Evolutionary conservation across 2,113 vertebrate species (phyloP), one percentile per base, ranked within the genome.

Genomic region (Mionectes macconnelli): DNA sequence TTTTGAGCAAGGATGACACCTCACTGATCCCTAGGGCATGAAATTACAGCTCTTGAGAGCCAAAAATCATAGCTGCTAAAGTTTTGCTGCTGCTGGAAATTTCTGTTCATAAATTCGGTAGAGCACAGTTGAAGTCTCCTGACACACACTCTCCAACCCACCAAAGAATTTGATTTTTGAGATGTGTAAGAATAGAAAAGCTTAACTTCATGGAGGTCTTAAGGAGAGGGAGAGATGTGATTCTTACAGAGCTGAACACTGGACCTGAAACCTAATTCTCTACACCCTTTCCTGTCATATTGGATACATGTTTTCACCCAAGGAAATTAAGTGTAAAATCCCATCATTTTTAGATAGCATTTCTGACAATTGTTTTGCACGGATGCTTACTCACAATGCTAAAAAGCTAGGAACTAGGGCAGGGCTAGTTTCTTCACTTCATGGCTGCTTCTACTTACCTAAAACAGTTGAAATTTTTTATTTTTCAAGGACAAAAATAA

Each of bases 271-370:
- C 9, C 8, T 68, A 76, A 76, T 62, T 79, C 50, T 15, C 92
- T 67, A n/a, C 66, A 68, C 5, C 19, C 10, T 82, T 89, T 75
- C 35, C 11, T 78, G 63, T 81, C 77, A 52, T 40, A 33, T 59
- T 80, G 52, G 22, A 73, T 40, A 37, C 0, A 5, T 72, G 28
- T 83, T 93, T 91, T 52, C n/a, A 70, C 1, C 2, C 27, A 80
- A 49, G 12, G 23, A 96, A 97, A 94, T 75, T 60, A 85, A 47
- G 23, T 35, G 31, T 39, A 85, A 93, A 96, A 80, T 70, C 14
- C 9, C 40, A 33, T 42, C 10, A 59, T 53, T 77, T 92, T 69
- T 31, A 88, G 16, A 55, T 24, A 47, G 0, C 5, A 7, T 80
- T 96, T 73, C 73, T 77, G 49, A 73, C 31, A 86, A 73, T 6